phyloP scores from a whole-genome alignment of 2,113 vertebrate species.

The Sisor rabdophorus region DNA sequence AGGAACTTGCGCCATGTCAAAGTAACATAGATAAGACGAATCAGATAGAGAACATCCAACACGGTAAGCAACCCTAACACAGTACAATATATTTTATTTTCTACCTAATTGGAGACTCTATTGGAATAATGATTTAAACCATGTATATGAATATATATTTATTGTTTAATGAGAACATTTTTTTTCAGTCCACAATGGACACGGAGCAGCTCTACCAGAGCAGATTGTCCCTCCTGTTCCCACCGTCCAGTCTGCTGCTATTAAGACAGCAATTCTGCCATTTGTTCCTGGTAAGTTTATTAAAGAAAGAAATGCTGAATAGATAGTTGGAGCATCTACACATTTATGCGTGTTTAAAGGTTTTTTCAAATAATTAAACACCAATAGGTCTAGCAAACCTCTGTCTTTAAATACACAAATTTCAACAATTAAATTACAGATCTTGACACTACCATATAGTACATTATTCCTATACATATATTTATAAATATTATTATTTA shows the following conservation, averaged over 20 bases:
- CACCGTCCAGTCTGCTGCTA: conserved; percentile 50
- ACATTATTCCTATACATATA: too few relatives aligned
- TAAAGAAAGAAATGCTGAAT: not conserved
- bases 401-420: too few relatives aligned
- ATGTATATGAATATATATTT: too few relatives aligned
- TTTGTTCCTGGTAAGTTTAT: conserved; percentile 26
- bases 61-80: not conserved
- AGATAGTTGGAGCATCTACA: not conserved
- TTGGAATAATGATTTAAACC: not conserved
- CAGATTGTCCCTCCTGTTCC: not conserved
- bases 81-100: not conserved
- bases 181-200: not conserved
- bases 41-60: conserved; percentile 62
- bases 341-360: not conserved
- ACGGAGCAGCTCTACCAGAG: not conserved
- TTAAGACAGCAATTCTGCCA: conserved; percentile 46
- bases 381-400: too few relatives aligned
- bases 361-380: too few relatives aligned
- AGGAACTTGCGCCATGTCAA: conserved; percentile 83
- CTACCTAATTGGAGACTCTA: not conserved
- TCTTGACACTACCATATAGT: too few relatives aligned
- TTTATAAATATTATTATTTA: too few relatives aligned
- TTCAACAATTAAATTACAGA: too few relatives aligned
- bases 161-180: too few relatives aligned
- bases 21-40: conserved; percentile 76